Evolutionary conservation across 1,140 invertebrate genomes (phyloP).

Genomic region (Neodiprion pinetum): DNA sequence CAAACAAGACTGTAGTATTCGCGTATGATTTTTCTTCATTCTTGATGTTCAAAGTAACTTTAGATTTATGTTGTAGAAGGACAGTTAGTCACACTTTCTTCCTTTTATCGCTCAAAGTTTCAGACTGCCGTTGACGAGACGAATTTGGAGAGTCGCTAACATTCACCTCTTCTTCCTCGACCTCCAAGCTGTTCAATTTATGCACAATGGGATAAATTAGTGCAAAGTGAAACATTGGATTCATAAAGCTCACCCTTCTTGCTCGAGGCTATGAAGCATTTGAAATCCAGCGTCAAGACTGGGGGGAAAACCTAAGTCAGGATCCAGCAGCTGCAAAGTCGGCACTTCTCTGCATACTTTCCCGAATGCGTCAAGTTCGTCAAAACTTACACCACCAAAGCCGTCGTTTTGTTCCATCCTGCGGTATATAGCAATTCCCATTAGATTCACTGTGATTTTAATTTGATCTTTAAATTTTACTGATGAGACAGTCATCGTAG

Average conservation of each 20-base stretch:
- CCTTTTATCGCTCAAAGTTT: background rate
- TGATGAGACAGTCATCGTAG: no score
- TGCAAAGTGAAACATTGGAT: slow-evolving; percentile 19
- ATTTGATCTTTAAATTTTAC: slow-evolving; percentile 8
- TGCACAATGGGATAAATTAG: background rate
- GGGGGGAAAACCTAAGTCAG: slow-evolving; percentile 58
- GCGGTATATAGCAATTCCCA: slow-evolving; percentile 24
- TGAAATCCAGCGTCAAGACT: slow-evolving; percentile 63
- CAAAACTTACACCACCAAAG: slow-evolving; percentile 52
- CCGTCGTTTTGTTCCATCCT: slow-evolving; percentile 57
- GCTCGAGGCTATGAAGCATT: slow-evolving; percentile 62
- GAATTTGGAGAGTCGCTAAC: slow-evolving; percentile 45
- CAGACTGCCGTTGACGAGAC: background rate
- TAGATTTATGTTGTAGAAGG: no score
- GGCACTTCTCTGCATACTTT: slow-evolving; percentile 57
- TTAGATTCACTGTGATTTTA: background rate
- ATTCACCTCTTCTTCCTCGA: slow-evolving; percentile 52
- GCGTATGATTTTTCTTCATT: background rate
- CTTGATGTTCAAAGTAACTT: background rate
- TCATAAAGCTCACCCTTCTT: slow-evolving; percentile 53
- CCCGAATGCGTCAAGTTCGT: slow-evolving; percentile 55
- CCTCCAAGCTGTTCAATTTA: slow-evolving; percentile 54
- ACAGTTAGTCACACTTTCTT: background rate
- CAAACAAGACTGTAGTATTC: no score
- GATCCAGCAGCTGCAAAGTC: slow-evolving; percentile 59